phyloP scores from a whole-genome alignment of 2,797 vertebrate species.

The Emys orbicularis region DNA sequence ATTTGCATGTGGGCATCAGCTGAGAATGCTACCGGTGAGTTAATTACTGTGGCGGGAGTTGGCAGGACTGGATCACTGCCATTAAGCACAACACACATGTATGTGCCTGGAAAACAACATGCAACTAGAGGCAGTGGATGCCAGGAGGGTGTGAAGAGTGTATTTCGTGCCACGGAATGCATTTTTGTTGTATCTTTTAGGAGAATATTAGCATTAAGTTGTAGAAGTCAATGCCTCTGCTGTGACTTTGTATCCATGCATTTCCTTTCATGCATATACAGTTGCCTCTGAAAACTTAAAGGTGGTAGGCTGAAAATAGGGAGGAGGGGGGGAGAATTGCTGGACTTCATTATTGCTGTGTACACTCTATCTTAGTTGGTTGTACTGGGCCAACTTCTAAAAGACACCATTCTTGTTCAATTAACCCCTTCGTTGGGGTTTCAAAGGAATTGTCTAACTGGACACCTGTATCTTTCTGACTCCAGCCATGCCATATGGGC shows the following conservation, averaged over 20 bases:
- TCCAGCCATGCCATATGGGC: neutral
- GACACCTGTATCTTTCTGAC: neutral
- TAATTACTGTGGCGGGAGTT: neutral
- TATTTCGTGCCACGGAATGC: neutral
- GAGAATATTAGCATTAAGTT: neutral
- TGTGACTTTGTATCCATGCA: neutral
- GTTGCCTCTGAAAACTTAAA: neutral
- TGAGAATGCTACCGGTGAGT: neutral
- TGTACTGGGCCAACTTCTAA: neutral
- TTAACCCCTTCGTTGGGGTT: neutral
- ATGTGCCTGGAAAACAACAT: neutral
- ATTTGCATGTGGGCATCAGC: neutral
- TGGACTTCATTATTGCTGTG: neutral
- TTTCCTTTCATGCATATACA: neutral
- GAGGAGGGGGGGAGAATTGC: neutral
- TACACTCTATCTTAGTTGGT: neutral
- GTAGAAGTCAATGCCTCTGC: neutral
- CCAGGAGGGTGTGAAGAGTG: neutral
- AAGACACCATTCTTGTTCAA: neutral
- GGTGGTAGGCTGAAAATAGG: neutral
- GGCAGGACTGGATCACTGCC: neutral
- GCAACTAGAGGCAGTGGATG: neutral
- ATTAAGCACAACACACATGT: neutral
- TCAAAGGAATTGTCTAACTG: neutral
- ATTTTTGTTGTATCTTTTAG: neutral